Percentiles rank a stretch among this genome's conserved stretches.
These are phyloP conservation scores for Phragmatobia fuliginosa DNA, from an alignment of 2,888 invertebrate genomes.

Conservation along the genomic window DNA sequence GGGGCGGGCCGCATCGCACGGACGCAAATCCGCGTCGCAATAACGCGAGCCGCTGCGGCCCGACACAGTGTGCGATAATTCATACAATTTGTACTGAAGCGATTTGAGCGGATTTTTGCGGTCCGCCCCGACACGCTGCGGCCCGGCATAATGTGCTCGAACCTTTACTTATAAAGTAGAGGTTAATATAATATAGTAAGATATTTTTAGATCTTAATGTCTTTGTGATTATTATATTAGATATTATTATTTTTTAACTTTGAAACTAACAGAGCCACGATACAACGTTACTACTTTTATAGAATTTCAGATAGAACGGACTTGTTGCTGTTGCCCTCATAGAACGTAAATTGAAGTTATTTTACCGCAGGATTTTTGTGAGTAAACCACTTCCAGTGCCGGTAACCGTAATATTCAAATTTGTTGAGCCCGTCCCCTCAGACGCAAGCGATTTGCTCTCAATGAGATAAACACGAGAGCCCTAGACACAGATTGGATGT, in stretches of 20 bases:
- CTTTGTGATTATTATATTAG: too few relatives aligned
- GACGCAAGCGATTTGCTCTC: conserved; percentile 73
- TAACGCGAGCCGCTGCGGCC: too few relatives aligned
- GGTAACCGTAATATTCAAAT: conserved; percentile 48
- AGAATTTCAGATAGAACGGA: conserved; percentile 19
- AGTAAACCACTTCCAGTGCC: conserved; percentile 40
- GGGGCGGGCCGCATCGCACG: too few relatives aligned
- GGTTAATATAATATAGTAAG: background rate
- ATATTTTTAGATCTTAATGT: background rate
- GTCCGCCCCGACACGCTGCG: too few relatives aligned
- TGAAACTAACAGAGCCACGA: conserved; percentile 1
- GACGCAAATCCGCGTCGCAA: too few relatives aligned
- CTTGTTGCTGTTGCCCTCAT: conserved; percentile 6
- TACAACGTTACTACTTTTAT: conserved; percentile 20
- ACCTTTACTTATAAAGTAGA: background rate
- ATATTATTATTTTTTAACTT: background rate
- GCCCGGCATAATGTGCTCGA: too few relatives aligned
- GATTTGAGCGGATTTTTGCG: too few relatives aligned
- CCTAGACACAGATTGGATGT: conserved; percentile 79
- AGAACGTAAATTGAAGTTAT: conserved; percentile 30
- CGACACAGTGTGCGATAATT: too few relatives aligned
- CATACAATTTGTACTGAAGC: too few relatives aligned
- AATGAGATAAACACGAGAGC: conserved; percentile 74
- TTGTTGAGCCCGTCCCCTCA: conserved; percentile 46
- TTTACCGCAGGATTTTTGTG: conserved; percentile 35